Percentiles rank a stretch among this genome's conserved stretches.
These are phyloP conservation scores for Meloidogyne floridensis DNA, from an alignment of 1,140 invertebrate species.

Conservation along the genomic window DNA sequence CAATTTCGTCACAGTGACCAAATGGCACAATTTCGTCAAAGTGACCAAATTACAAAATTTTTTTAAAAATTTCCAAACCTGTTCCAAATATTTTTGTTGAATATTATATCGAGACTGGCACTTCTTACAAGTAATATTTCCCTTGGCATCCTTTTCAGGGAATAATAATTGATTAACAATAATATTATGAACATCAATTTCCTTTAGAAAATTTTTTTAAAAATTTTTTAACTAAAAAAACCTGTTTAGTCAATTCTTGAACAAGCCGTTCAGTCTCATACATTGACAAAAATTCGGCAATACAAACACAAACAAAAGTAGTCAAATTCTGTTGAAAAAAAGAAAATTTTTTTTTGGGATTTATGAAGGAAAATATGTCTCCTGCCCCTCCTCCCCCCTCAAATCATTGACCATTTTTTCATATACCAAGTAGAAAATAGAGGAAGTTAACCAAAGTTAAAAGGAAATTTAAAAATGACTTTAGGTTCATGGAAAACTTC, in stretches of 20 bases:
- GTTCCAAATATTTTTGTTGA: slow-evolving; percentile 94
- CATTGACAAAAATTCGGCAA: slow-evolving; percentile 96
- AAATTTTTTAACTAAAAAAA: slow-evolving; percentile 30
- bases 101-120: slow-evolving; percentile 85
- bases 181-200: slow-evolving; percentile 97
- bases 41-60: neutral
- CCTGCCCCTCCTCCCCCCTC: no score
- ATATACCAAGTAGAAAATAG: no score
- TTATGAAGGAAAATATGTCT: no score
- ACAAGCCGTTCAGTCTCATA: slow-evolving; percentile 92
- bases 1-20: neutral
- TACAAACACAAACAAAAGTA: slow-evolving; percentile 98
- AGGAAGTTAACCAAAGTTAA: no score
- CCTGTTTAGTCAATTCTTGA: slow-evolving; percentile 82
- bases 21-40: neutral
- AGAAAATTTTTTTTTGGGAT: slow-evolving; percentile 40
- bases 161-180: slow-evolving; percentile 74
- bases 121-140: slow-evolving; percentile 76
- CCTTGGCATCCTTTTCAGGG: slow-evolving; percentile 73
- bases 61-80: slow-evolving; percentile 70
- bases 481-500: no score
- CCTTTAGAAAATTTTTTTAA: slow-evolving; percentile 68
- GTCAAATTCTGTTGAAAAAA: slow-evolving; percentile 88
- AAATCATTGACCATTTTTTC: no score
- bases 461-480: no score